Conservation (phyloP, 2,113 vertebrate species). For the Engraulis encrasicolus region DNA sequence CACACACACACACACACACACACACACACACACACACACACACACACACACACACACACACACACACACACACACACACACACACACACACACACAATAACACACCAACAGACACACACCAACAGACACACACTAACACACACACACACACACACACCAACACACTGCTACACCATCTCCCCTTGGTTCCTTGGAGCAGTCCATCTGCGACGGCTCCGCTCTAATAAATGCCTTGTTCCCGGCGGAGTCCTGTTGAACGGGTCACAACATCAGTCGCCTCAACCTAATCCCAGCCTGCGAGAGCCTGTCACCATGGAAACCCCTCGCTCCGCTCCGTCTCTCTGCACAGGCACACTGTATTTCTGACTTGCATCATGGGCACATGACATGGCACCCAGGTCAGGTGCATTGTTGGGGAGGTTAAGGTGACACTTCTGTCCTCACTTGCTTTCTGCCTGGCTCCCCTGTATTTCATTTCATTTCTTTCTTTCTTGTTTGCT, state of each 20-base stretch:
- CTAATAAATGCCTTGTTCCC: conserved; percentile 5
- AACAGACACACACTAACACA: no score
- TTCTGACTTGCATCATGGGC: background rate
- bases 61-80: no score
- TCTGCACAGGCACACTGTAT: background rate
- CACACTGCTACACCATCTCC: no score
- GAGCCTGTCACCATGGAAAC: background rate
- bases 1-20: no score
- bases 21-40: no score
- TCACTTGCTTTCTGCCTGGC: no score
- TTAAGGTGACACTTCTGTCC: background rate
- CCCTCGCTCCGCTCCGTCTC: background rate
- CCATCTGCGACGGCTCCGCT: background rate
- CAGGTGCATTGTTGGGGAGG: background rate
- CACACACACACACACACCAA: no score
- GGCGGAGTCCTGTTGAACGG: background rate
- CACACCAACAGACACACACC: no score
- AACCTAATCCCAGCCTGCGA: background rate
- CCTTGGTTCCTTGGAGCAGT: background rate
- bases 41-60: no score
- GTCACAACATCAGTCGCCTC: background rate
- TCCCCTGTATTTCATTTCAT: background rate
- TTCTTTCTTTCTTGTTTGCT: background rate
- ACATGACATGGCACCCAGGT: background rate
- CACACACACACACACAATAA: no score